A percentile compares a stretch with the other conserved stretches of the same genome.
Conservation (phyloP, 37 sponge, comb jelly and placozoan species). For the Tethya wilhelma region DNA sequence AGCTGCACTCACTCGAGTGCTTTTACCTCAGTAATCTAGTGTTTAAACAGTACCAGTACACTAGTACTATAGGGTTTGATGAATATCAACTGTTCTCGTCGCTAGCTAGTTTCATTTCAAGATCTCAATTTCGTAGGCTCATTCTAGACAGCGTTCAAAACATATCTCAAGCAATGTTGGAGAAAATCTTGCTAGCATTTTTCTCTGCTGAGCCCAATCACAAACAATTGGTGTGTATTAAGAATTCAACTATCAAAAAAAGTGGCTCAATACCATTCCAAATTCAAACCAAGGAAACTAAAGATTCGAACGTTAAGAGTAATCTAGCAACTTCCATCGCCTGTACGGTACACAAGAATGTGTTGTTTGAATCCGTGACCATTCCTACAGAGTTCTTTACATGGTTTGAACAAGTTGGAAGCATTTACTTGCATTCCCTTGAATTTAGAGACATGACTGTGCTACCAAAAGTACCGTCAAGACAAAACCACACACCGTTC, state of each 20-base stretch:
- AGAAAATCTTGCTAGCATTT: not conserved
- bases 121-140: conserved; percentile 4
- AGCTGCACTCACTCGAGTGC: not conserved
- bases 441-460: conserved; percentile 5
- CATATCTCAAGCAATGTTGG: not conserved
- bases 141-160: not conserved
- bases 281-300: not conserved
- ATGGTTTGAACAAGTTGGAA: not conserved
- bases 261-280: not conserved
- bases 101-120: not conserved
- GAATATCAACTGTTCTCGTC: not conserved
- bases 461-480: not conserved
- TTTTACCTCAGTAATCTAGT: too few relatives aligned
- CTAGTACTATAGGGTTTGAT: not conserved
- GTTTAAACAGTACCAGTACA: too few relatives aligned
- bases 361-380: not conserved
- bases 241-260: not conserved
- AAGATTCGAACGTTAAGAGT: not conserved
- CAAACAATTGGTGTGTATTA: not conserved
- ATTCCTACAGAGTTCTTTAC: not conserved
- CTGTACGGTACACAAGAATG: not conserved
- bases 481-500: too few relatives aligned
- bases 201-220: not conserved
- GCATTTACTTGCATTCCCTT: conserved; percentile 11
- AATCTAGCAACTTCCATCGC: not conserved